phyloP scores from a whole-genome alignment of 2,113 vertebrate genomes.

The Ranitomeya imitator region DNA sequence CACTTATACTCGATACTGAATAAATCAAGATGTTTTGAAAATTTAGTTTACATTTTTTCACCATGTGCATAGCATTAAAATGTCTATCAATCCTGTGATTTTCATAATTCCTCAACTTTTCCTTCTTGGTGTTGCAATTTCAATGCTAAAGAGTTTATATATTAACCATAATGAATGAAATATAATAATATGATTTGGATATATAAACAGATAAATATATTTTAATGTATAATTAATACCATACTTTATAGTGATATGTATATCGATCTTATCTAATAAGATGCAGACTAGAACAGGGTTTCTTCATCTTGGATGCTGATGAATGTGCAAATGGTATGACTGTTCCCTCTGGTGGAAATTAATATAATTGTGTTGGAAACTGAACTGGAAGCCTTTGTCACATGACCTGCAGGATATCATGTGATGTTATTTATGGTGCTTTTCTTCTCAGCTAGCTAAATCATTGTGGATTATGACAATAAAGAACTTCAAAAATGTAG shows the following conservation, averaged over 20 bases:
- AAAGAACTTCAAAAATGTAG: background rate
- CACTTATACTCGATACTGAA: no score
- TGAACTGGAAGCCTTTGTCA: background rate
- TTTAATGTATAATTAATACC: background rate
- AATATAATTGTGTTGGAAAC: constrained; percentile 8
- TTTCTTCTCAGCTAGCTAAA: background rate
- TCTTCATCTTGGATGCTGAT: background rate
- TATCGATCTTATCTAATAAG: background rate
- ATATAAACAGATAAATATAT: background rate
- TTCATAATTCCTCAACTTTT: no score
- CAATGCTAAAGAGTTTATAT: no score
- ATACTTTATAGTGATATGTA: background rate
- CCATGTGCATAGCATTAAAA: no score
- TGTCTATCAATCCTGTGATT: no score
- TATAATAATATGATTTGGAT: no score
- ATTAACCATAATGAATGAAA: no score
- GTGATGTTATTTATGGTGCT: background rate
- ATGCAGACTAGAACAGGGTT: background rate
- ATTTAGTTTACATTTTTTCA: no score
- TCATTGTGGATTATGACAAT: background rate
- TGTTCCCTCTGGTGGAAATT: constrained; percentile 36
- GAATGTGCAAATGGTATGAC: constrained; percentile 1
- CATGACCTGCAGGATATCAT: background rate
- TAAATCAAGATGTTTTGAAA: no score
- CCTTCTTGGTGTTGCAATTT: no score